Base-by-base conservation (phyloP, 2,113 vertebrate species). In the Limanda limanda region DNA sequence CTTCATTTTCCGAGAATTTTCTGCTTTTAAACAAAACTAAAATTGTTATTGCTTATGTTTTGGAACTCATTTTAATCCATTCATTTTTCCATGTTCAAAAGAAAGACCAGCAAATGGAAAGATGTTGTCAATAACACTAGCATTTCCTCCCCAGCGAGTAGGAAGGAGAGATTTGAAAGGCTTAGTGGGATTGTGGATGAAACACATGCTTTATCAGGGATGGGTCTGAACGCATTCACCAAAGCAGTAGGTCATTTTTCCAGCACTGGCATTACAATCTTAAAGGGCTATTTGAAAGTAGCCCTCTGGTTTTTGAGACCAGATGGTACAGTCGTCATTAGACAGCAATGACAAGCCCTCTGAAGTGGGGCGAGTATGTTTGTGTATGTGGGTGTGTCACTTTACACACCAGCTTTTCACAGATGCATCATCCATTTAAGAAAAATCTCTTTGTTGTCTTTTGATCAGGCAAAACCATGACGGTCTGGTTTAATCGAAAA, bases 321-420 rank as follows among this genome's bases (percentile, higher is more conserved):
- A 83, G 83, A 88, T 86, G 78, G 74, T 79, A 54, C 24, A 42
- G 57, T 56, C 21, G 2, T 76, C 67, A 77, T 82, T 61, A 61
- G 71, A 63, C 83, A 69, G 25, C 69, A 59, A 5, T 65, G 80
- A 74, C 76, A 12, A 25, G 76, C 56, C 42, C 54, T 76, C 68
- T 45, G 74, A 31, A 85, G 85, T 42, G 65, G 37, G 82, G 27
- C 13, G 17, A 56, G 55, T 31, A 31, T 31, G 55, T 31, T 6
- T 31, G 27, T 31, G 27, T 54, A 40, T 47, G 11, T 47, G 15
- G n/a, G n/a, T 72, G 81, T 4, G 60, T 83, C 79, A 82, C 73
- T 82, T 78, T 76, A 47, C 77, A 68, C 61, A 63, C 81, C 57
- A 81, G 84, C 67, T 52, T 88, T 82, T 85, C 68, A 13, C 77